Percentiles rank a stretch among this genome's conserved stretches.
phyloP scores from a whole-genome alignment of 92 coral and sea anemone genomes.

The Porites lobata region DNA sequence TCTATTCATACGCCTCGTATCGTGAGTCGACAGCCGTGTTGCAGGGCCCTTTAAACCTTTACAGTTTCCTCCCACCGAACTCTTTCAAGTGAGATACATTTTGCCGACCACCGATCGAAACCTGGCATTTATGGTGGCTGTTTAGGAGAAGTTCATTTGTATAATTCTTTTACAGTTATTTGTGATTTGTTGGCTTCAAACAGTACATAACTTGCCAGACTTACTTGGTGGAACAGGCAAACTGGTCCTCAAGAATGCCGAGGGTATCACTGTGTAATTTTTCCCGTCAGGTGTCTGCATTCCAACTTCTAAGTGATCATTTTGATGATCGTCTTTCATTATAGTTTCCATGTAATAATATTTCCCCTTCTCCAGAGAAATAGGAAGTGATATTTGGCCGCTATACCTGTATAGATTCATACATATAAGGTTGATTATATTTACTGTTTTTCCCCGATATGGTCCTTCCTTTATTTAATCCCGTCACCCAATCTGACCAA shows the following conservation, averaged over 20 bases:
- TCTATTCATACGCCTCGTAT: no score
- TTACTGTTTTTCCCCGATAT: not conserved
- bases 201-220: not conserved
- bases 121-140: no score
- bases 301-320: slow-evolving; percentile 76
- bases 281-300: slow-evolving; percentile 76
- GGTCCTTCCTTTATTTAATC: not conserved
- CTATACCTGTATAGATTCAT: slow-evolving; percentile 32
- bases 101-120: no score
- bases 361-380: slow-evolving; percentile 54
- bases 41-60: no score
- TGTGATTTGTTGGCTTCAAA: not conserved
- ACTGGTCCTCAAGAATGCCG: slow-evolving; percentile 66
- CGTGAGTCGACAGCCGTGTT: no score
- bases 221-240: slow-evolving; percentile 8
- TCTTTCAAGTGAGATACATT: no score
- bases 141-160: no score
- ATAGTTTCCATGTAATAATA: slow-evolving; percentile 83
- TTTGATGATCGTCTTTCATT: slow-evolving; percentile 78
- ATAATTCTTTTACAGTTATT: no score
- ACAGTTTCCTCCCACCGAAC: no score
- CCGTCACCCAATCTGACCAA: no score
- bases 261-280: slow-evolving; percentile 67
- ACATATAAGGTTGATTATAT: not conserved
- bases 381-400: slow-evolving; percentile 64